Base-by-base conservation (phyloP, 2,888 invertebrate genomes). In the Frankliniella fusca region DNA sequence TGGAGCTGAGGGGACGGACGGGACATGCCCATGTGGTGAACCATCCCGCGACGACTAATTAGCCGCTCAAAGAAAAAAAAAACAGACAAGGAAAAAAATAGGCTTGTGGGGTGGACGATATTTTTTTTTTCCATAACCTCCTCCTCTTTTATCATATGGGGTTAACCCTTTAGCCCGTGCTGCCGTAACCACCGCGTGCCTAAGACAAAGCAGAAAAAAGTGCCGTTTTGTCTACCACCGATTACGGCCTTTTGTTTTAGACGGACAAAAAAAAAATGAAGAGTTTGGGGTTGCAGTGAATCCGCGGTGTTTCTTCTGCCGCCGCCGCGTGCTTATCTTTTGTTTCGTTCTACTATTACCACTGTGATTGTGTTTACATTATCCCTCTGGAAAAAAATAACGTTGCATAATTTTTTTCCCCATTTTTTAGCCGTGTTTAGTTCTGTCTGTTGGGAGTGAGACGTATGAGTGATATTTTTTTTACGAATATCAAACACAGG, bases 311-410 rank as follows among this genome's bases (percentile, higher is more conserved):
- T 61, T 61, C 61, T 61, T 61, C 61, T 61, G 61, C 61, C 61
- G 61, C 61, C 3, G 54, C 54, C 18, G 70, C 70, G 70, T 8
- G 70, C 70, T 38, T 38, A 15, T 61, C 61, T 61, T 76, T 76
- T 76, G 70, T 76, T 76, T 76, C 70, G 27, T 10, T 12, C 27
- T 11, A 27, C 70, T 9, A 76, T 76, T 76, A 76, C 70, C 70
- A 27, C 70, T 27, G 70, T 76, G 70, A 76, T 76, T 23, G 70
- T 76, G 70, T 76, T 76, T 76, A 76, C 70, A 76, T 76, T 76
- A 76, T 27, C 70, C 70, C 70, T 76, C 27, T n/a, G 27, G 27
- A 76, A 23, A 76, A 76, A 76, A 76, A 76, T 27, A 76, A 76
- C 70, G 27, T 76, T 27, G 70, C 70, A 23, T 12, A n/a, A n/a